Evolutionary conservation across 92 coral and sea anemone species (phyloP), one percentile per base, ranked within the genome.

Genomic region (Plumapathes pennacea): DNA sequence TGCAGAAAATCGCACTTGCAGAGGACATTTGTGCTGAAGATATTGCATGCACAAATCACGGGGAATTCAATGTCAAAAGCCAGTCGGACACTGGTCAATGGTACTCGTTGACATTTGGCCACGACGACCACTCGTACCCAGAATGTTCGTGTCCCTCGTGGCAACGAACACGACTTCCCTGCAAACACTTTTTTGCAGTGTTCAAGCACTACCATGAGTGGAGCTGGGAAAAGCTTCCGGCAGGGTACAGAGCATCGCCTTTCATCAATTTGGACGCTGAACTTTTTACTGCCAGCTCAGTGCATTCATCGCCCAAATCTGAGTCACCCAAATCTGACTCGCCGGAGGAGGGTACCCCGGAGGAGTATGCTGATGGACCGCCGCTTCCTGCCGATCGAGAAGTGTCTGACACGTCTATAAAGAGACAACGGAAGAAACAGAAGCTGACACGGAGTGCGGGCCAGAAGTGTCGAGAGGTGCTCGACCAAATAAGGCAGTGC

Each of bases 171-270:
- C 50, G 49, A 31, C 21, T 67, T 10, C 83, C 67, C 27, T 78
- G 80, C 46, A 60, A 78, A 60, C 85, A 78, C 54, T 50, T 81
- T 22, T 66, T 74, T 36, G 72, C 88, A 0, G 41, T 74, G 8
- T 64, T 74, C 9, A 4, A 33, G 31, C 54, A 42, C 17, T 23
- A 1, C 5, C 42, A 54, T 8, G 57, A 20, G 18, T 76, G 69
- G 78, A 50, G 57, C 3, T 82, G 83, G 83, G 67, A 68, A 21
- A 47, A 42, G 10, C 38, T 69, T 5, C 89, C 89, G 63, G 28
- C 12, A 27, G 28, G 18, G 1, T 74, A 74, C 19, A 21, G 60
- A 13, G 39, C 50, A 30, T 71, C 62, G n/a, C 68, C 74, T 2
- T 71, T 70, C 66, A 11, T 78, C 27, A 48, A 72, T 20, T 46